A percentile compares a stretch with the other conserved stretches of the same genome.
Conservation (phyloP, 2,797 vertebrate species). For the Premnoplex brunnescens region DNA sequence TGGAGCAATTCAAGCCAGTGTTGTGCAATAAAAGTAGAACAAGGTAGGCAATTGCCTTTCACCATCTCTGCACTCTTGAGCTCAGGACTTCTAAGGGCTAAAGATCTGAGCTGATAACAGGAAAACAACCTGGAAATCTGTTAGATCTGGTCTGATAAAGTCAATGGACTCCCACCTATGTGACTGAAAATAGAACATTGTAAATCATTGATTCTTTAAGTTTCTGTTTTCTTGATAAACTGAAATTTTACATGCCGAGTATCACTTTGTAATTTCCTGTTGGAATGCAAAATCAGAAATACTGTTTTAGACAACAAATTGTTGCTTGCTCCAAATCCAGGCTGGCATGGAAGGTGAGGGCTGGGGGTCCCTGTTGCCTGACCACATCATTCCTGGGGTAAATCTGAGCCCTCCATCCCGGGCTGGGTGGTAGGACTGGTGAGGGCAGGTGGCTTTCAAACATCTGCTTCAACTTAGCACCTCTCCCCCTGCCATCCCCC, state of each 20-base stretch:
- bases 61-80: not conserved
- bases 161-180: not conserved
- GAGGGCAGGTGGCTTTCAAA: not conserved
- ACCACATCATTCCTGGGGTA: accelerated
- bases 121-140: not conserved
- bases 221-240: not conserved
- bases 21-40: not conserved
- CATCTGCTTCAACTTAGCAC: not conserved
- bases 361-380: not conserved
- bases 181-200: not conserved
- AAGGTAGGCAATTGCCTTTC: not conserved
- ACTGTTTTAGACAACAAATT: not conserved
- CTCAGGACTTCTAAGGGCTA: not conserved
- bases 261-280: not conserved
- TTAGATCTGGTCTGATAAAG: not conserved
- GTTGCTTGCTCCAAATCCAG: not conserved
- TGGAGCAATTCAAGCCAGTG: not conserved
- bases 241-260: not conserved
- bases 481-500: not conserved
- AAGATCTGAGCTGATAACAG: not conserved
- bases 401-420: not conserved
- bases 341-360: not conserved
- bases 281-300: not conserved
- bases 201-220: not conserved
- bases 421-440: accelerated